Evolutionary conservation across 1,140 invertebrate species (phyloP).

Genomic region (Lordiphosa stackelbergi): DNA sequence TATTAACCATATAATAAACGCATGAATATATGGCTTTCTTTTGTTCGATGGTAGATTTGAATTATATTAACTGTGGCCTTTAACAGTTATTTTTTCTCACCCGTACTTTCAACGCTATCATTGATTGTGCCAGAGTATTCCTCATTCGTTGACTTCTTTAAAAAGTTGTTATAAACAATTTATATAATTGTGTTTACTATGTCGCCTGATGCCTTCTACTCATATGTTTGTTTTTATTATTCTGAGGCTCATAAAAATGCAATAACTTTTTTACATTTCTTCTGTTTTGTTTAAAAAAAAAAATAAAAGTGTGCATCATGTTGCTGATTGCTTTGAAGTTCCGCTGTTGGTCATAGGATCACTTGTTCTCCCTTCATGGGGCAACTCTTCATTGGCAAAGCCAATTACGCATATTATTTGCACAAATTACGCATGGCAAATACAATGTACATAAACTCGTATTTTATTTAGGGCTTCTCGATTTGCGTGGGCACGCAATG

Average conservation of each 20-base stretch:
- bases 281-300: constrained; percentile 37
- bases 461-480: constrained; percentile 42
- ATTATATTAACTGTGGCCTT: too few species aligned
- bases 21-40: too few species aligned
- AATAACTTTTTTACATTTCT: constrained; percentile 34
- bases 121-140: constrained; percentile 14
- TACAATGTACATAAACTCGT: constrained; percentile 48
- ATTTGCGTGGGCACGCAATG: constrained; percentile 60
- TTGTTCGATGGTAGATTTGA: too few species aligned
- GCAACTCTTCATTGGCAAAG: constrained; percentile 1
- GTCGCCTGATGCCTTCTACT: constrained; percentile 61
- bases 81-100: too few species aligned
- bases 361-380: neutral
- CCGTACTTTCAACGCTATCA: too few species aligned
- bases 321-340: constrained; percentile 58
- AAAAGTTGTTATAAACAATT: neutral
- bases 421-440: constrained; percentile 73
- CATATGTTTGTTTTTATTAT: constrained; percentile 45
- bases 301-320: constrained; percentile 39
- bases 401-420: constrained; percentile 73
- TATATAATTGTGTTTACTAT: constrained; percentile 67
- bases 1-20: too few species aligned
- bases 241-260: constrained; percentile 41
- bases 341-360: constrained; percentile 8
- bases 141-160: constrained; percentile 2